Conservation (phyloP, 2,797 vertebrate genomes). For the Gambusia yucatana region DNA sequence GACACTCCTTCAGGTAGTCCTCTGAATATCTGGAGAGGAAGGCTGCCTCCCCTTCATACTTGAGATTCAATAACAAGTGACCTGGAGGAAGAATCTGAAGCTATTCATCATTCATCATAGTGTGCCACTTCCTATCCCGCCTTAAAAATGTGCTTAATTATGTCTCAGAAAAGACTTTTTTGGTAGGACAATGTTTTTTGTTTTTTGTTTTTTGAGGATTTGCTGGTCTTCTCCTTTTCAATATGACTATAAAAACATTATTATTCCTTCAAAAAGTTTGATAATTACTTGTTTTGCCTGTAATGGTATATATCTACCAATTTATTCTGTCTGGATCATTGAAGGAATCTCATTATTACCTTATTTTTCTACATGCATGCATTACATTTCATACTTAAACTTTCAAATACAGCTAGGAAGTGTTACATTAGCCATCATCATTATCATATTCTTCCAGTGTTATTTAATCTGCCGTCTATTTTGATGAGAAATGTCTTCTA, state of each 20-base stretch:
- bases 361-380: conserved; percentile 59
- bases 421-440: conserved; percentile 26
- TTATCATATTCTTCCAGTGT: conserved; percentile 34
- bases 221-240: conserved; percentile 78
- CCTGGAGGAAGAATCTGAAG: not conserved
- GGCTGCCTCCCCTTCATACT: not conserved
- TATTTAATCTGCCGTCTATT: conserved; percentile 37
- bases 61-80: not conserved
- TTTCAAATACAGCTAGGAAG: conserved; percentile 29
- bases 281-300: conserved; percentile 56
- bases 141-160: conserved; percentile 1
- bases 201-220: conserved; percentile 56
- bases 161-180: conserved; percentile 30
- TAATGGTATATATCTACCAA: not conserved
- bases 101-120: not conserved
- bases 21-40: not conserved
- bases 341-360: conserved; percentile 43
- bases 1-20: conserved; percentile 83
- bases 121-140: not conserved
- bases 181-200: conserved; percentile 27
- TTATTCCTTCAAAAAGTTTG: conserved; percentile 48
- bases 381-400: conserved; percentile 62
- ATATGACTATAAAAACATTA: conserved; percentile 31
- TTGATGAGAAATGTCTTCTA: conserved; percentile 36
- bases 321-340: conserved; percentile 13